Conservation (phyloP, 2,888 invertebrate species). For the Xylota sylvarum region DNA sequence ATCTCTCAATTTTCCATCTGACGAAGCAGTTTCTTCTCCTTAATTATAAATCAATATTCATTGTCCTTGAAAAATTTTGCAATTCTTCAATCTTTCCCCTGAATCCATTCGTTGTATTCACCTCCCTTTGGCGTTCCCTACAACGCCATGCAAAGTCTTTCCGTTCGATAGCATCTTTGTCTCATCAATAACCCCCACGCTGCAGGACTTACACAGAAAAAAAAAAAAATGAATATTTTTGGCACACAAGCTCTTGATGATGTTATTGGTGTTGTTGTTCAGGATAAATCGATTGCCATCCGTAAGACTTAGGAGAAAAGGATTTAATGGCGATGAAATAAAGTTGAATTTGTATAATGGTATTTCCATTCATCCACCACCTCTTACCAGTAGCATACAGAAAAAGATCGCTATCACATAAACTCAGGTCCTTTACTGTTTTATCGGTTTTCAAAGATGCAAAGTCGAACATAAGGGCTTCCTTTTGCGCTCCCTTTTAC, state of each 20-base stretch:
- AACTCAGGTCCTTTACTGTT: conserved; percentile 30
- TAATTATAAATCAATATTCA: conserved; percentile 72
- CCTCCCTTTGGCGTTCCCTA: not conserved
- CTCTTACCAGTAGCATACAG: not conserved
- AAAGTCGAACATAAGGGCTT: conserved; percentile 49
- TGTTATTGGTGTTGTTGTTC: conserved; percentile 41
- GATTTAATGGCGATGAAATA: conserved; percentile 71
- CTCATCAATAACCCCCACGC: conserved; percentile 50
- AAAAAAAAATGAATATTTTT: conserved; percentile 25
- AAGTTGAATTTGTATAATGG: conserved; percentile 69
- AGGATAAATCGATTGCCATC: conserved; percentile 68
- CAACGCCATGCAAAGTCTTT: not conserved
- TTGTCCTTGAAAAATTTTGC: conserved; percentile 59
- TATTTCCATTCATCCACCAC: conserved; percentile 20
- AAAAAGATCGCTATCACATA: conserved; percentile 5
- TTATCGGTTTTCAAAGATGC: conserved; percentile 42
- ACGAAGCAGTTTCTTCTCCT: conserved; percentile 58
- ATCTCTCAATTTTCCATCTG: conserved; percentile 64
- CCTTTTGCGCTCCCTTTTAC: not conserved
- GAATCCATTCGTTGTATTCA: not conserved
- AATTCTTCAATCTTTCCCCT: conserved; percentile 40
- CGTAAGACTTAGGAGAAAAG: conserved; percentile 63
- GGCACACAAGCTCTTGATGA: conserved; percentile 34
- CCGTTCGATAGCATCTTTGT: conserved; percentile 52
- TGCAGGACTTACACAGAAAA: not conserved